Evolutionary conservation across 2,797 vertebrate species (phyloP).

Genomic region (Gephyroberyx darwinii): DNA sequence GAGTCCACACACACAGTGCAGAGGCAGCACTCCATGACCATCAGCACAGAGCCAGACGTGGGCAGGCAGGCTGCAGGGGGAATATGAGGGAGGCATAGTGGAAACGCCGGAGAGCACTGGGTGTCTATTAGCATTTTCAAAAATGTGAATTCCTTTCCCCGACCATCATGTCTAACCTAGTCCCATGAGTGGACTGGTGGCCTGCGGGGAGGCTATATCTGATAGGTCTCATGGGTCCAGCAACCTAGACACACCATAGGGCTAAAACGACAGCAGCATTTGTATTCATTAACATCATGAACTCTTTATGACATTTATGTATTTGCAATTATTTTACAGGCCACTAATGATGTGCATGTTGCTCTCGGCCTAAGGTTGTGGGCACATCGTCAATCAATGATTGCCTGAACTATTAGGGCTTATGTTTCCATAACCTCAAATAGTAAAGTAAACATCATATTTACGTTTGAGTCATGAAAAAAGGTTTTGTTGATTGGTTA

Average conservation of each 20-base stretch:
- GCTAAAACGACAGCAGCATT: slow-evolving; percentile 53
- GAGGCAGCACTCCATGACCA: slow-evolving; percentile 78
- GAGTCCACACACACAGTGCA: slow-evolving; percentile 71
- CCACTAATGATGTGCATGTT: slow-evolving; percentile 2
- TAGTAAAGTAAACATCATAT: neutral
- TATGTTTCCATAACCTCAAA: neutral
- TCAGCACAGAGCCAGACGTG: slow-evolving; percentile 70
- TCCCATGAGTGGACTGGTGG: slow-evolving; percentile 56
- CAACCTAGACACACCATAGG: slow-evolving; percentile 20
- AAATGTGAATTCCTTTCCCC: slow-evolving; percentile 73
- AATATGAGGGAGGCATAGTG: slow-evolving; percentile 74
- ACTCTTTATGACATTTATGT: slow-evolving; percentile 31
- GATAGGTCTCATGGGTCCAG: slow-evolving; percentile 50
- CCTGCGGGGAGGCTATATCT: slow-evolving; percentile 52
- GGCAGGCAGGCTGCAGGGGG: slow-evolving; percentile 64
- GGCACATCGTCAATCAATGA: neutral
- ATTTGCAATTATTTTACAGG: slow-evolving; percentile 42
- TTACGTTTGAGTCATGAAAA: slow-evolving; percentile 5
- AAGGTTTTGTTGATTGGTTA: neutral
- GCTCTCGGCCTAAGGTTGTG: slow-evolving; percentile 6
- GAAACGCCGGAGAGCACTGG: slow-evolving; percentile 71
- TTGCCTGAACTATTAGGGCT: neutral
- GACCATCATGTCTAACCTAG: slow-evolving; percentile 62
- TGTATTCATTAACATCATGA: slow-evolving; percentile 60
- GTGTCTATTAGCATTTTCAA: slow-evolving; percentile 80